Conservation (phyloP, 1,140 invertebrate species). For the Mactra quadrangularis region DNA sequence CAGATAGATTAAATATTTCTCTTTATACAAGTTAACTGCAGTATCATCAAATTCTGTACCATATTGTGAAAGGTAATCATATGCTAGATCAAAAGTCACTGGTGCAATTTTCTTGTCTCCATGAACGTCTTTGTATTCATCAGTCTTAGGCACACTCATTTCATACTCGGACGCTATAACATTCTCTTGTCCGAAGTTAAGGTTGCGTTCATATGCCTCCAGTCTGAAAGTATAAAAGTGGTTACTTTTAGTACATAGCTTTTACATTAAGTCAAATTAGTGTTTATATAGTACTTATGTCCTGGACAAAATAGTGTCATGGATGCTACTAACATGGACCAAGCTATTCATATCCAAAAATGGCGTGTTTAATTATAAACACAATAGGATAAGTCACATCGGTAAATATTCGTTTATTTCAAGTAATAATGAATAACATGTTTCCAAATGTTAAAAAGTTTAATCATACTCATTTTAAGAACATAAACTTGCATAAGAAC, state of each 20-base stretch:
- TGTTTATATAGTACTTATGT: too few relatives aligned
- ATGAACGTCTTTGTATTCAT: conserved; percentile 25
- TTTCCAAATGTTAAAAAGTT: too few relatives aligned
- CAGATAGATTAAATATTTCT: conserved; percentile 25
- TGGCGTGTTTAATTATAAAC: too few relatives aligned
- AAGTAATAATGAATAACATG: too few relatives aligned
- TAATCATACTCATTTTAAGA: too few relatives aligned
- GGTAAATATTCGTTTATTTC: too few relatives aligned
- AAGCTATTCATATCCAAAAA: too few relatives aligned
- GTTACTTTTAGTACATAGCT: not conserved
- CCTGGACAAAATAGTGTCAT: too few relatives aligned
- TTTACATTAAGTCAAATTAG: too few relatives aligned
- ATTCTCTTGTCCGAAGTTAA: conserved; percentile 3
- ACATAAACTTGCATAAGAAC: too few relatives aligned
- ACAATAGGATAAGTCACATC: too few relatives aligned
- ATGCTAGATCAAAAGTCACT: not conserved
- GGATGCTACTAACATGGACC: too few relatives aligned
- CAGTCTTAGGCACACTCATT: not conserved
- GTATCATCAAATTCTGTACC: conserved; percentile 32
- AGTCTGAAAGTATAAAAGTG: conserved; percentile 9
- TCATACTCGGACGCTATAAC: not conserved
- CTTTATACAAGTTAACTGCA: conserved; percentile 29
- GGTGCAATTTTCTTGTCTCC: not conserved
- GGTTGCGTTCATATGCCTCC: conserved; percentile 30
- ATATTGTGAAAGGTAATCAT: not conserved